phyloP scores from a whole-genome alignment of 2,888 invertebrate genomes.

The Argynnis bischoffii region DNA sequence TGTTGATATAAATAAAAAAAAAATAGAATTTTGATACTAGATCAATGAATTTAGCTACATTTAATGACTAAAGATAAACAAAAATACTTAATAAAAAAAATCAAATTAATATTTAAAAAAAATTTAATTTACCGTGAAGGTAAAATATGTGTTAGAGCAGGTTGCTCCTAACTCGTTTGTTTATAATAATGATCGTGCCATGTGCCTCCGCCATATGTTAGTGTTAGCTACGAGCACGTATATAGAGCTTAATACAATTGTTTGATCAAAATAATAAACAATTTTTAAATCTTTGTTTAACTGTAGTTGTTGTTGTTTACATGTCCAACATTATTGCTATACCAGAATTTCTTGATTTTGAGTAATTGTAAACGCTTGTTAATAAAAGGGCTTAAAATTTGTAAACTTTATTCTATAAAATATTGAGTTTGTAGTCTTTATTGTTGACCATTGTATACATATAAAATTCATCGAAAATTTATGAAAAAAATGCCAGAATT shows the following conservation, averaged over 20 bases:
- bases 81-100: conserved; percentile 2
- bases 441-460: background rate
- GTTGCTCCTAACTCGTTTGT: conserved; percentile 22
- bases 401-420: background rate
- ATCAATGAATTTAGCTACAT: too few species aligned
- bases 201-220: conserved; percentile 22
- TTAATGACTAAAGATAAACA: background rate
- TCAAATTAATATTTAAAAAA: conserved; percentile 7
- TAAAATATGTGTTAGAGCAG: conserved; percentile 21
- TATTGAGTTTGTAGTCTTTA: background rate
- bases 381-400: background rate
- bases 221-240: conserved; percentile 12
- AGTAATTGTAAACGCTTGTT: background rate
- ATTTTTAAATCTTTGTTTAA: conserved; percentile 14
- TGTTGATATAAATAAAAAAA: too few species aligned
- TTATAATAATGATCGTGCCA: conserved; percentile 28
- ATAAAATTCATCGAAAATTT: background rate
- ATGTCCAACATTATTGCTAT: background rate
- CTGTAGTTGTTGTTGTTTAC: background rate
- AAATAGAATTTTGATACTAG: too few species aligned
- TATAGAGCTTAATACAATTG: conserved; percentile 14
- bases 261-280: conserved; percentile 20
- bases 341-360: background rate
- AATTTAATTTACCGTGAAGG: conserved; percentile 22
- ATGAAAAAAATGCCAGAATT: too few species aligned